phyloP scores from a whole-genome alignment of 2,113 vertebrate genomes.

The Dipodomys merriami region DNA sequence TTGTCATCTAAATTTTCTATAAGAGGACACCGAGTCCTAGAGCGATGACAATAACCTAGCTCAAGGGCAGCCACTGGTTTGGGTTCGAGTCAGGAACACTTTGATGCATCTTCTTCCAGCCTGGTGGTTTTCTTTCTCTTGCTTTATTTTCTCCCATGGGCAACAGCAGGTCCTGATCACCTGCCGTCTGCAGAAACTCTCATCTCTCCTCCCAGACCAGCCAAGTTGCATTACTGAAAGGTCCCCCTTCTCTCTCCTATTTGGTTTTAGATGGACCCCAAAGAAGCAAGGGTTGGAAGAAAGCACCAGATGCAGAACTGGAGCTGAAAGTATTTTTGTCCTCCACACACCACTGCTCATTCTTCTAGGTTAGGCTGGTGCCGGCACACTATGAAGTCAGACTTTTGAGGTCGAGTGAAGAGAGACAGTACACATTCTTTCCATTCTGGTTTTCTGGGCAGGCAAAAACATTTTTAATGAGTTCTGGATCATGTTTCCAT shows the following conservation, averaged over 20 bases:
- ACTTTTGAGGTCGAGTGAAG: background rate
- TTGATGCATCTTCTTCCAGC: fast-evolving
- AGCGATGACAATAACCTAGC: background rate
- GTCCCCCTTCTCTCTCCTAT: background rate
- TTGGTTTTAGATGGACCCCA: constrained; percentile 3
- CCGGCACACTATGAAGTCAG: background rate
- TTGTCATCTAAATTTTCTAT: background rate
- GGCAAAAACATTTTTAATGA: background rate
- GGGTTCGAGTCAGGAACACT: background rate
- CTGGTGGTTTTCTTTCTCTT: background rate
- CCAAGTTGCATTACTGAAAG: background rate
- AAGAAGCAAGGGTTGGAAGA: background rate
- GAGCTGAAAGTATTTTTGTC: background rate
- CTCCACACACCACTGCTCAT: background rate
- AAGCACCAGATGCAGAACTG: background rate
- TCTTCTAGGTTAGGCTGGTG: background rate
- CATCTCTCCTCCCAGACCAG: background rate
- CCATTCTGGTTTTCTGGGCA: background rate
- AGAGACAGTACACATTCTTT: background rate
- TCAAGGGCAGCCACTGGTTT: background rate
- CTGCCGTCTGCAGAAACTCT: too few relatives aligned
- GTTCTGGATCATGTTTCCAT: background rate
- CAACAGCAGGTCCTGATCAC: background rate
- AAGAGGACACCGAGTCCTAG: background rate
- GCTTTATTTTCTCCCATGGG: background rate